Base-by-base conservation (phyloP, 2,113 vertebrate genomes). In the Camelus bactrianus region DNA sequence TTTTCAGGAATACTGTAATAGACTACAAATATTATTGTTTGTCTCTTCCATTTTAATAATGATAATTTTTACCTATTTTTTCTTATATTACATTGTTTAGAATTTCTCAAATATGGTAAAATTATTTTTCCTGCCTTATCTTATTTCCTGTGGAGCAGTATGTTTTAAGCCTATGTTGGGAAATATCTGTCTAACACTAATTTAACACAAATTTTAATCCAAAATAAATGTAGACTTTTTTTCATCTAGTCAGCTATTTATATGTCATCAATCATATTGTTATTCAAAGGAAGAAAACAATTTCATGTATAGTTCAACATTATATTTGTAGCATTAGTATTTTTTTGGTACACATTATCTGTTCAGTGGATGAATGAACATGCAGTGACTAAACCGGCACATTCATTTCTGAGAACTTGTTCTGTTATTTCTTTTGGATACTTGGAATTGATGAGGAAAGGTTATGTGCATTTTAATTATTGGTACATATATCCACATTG, bases 111-210 rank as follows among this genome's bases (percentile, higher is more conserved):
- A 76, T 16, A 73, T 62, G 32, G 30, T 60, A 30, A 54, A 46
- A 26, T 75, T 92, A 65, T 84, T 92, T 92, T 92, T 56, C 42
- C 85, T 85, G n/a, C 42, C n/a, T 70, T 90, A 32, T 42, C 26
- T 92, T 75, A 75, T 75, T 84, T 84, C 62, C 46, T 84, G 26
- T 76, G 80, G 54, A 85, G 72, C 48, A 65, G 42, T 64, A n/a
- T 65, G 28, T 32, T 76, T 76, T n/a, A 76, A 76, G 20, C 22
- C 30, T 6, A 32, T 92, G 28, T n/a, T 92, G 19, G 46, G n/a
- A 85, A 76, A 54, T 65, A 76, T 42, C 14, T 76, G 75, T 75
- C n/a, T 84, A 76, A 7, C 54, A 76, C 58, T 76, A 42, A 64
- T 75, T 75, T 75, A 64, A 60, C 26, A 83, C 56, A 50, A 52